These are phyloP conservation scores for Crotalus tigris DNA, from an alignment of 2,113 vertebrate genomes.

Conservation along the genomic window DNA sequence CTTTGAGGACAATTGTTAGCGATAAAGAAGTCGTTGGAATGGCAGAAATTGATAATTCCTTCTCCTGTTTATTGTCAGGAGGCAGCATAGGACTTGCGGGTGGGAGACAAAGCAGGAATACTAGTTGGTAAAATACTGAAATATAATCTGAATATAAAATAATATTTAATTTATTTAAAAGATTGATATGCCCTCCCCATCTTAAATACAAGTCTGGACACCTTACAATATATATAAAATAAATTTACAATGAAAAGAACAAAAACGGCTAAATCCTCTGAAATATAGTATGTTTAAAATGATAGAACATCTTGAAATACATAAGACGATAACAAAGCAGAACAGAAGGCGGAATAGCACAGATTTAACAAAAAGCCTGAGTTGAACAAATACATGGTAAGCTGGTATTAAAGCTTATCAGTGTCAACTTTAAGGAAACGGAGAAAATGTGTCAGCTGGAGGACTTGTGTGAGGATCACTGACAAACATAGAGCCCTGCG, in stretches of 20 bases:
- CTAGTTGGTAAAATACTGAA: not conserved
- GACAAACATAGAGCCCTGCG: not conserved
- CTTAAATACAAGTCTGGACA: not conserved
- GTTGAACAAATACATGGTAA: not conserved
- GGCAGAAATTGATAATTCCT: too few relatives aligned
- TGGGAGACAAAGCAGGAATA: not conserved
- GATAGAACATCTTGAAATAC: not conserved
- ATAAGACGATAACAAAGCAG: not conserved
- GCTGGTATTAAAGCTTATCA: not conserved
- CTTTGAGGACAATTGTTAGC: too few relatives aligned
- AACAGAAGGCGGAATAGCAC: not conserved
- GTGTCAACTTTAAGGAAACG: not conserved
- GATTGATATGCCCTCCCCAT: not conserved
- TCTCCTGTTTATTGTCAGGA: too few relatives aligned
- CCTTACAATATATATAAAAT: not conserved
- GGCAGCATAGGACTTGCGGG: not conserved
- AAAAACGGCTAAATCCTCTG: not conserved
- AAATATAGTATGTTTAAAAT: not conserved
- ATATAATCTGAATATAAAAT: not conserved
- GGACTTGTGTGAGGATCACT: not conserved
- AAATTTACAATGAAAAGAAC: not conserved
- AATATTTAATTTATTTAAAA: not conserved
- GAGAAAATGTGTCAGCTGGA: not conserved
- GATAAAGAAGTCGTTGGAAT: too few relatives aligned
- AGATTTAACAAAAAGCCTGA: not conserved